These are phyloP conservation scores for Axinella damicornis DNA, from an alignment of 37 sponge, comb jelly and placozoan genomes.

Conservation along the genomic window DNA sequence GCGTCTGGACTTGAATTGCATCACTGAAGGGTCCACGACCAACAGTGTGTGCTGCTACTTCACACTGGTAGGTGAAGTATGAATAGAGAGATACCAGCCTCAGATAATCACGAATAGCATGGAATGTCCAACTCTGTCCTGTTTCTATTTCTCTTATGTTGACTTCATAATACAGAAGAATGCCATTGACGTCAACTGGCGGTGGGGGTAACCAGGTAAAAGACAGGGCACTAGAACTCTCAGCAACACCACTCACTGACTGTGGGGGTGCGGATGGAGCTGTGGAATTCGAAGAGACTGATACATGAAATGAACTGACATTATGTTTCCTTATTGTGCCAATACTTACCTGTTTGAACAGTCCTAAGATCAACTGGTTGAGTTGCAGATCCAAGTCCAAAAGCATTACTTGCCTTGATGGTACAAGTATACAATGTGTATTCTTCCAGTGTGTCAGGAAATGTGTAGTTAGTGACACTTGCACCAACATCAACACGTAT, in stretches of 20 bases:
- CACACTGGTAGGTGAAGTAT: too few species aligned
- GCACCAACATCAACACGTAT: not conserved
- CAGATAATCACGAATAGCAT: not conserved
- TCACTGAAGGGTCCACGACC: too few species aligned
- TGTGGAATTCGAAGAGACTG: not conserved
- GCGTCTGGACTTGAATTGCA: too few species aligned
- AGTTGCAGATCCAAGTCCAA: not conserved
- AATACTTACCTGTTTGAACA: slow-evolving; percentile 1
- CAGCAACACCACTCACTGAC: not conserved
- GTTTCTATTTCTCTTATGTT: not conserved
- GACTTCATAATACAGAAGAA: slow-evolving; percentile 5
- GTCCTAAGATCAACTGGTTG: not conserved
- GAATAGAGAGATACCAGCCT: not conserved
- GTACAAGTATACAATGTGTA: not conserved
- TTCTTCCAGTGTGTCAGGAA: slow-evolving; percentile 7
- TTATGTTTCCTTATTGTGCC: too few species aligned
- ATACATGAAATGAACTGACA: not conserved
- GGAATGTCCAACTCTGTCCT: not conserved
- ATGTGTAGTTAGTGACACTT: not conserved
- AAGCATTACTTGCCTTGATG: not conserved
- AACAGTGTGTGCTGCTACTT: too few species aligned
- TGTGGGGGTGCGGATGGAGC: slow-evolving; percentile 9
- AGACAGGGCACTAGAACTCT: not conserved
- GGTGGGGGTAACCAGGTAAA: slow-evolving; percentile 8
- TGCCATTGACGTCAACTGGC: slow-evolving; percentile 9